These are phyloP conservation scores for Phataginus tetradactyla DNA, from an alignment of 2,797 vertebrate species.

Conservation along the genomic window DNA sequence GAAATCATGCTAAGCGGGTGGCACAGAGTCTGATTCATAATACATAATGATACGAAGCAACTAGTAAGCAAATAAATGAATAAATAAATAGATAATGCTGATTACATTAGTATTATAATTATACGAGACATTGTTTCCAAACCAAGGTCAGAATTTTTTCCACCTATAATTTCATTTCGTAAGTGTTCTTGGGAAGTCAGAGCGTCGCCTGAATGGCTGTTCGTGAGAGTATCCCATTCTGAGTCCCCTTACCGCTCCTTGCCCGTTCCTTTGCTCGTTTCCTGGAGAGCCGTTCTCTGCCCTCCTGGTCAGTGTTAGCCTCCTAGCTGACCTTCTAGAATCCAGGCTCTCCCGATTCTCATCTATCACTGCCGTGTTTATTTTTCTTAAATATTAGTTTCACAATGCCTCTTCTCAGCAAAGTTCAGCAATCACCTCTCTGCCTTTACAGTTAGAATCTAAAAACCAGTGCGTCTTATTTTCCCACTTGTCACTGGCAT, in stretches of 20 bases:
- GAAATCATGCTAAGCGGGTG: not conserved
- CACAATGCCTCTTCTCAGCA: not conserved
- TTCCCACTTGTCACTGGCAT: not conserved
- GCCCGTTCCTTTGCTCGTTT: not conserved
- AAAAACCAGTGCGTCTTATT: not conserved
- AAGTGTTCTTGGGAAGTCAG: not conserved
- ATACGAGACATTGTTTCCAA: not conserved
- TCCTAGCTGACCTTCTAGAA: not conserved
- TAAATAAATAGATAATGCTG: not conserved
- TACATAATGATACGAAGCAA: not conserved
- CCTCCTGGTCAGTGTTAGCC: fast-evolving
- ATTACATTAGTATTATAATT: not conserved
- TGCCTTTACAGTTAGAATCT: not conserved
- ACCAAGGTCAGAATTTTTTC: not conserved
- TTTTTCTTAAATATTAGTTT: not conserved
- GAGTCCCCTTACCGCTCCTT: not conserved
- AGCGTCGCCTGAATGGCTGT: not conserved
- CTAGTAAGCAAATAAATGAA: not conserved
- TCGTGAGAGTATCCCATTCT: not conserved
- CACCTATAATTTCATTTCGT: not conserved
- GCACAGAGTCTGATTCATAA: not conserved
- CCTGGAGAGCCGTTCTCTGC: not conserved
- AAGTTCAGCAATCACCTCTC: not conserved
- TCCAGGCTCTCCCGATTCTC: not conserved
- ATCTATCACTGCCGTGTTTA: no score